A percentile compares a stretch with the other conserved stretches of the same genome.
Conservation (phyloP, 2,113 vertebrate species). For the Pteronura brasiliensis region DNA sequence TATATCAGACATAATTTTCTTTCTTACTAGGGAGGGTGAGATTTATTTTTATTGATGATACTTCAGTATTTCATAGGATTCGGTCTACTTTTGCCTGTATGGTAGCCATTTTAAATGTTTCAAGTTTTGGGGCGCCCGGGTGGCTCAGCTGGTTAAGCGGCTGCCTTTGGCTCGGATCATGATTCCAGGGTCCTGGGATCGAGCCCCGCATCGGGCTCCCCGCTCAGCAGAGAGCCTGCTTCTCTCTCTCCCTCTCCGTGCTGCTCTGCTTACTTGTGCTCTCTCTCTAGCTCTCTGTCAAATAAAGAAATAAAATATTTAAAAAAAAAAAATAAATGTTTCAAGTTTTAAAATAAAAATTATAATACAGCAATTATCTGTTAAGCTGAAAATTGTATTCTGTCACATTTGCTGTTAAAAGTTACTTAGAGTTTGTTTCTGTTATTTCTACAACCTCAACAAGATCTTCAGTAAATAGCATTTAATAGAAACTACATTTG, state of each 20-base stretch:
- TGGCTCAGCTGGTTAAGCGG: too few relatives aligned
- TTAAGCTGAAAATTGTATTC: constrained; percentile 33
- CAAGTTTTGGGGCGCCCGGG: too few relatives aligned
- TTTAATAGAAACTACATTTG: constrained; percentile 32
- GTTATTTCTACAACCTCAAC: constrained; percentile 5
- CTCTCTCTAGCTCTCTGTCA: too few relatives aligned
- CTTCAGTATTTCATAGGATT: neutral
- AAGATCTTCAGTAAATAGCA: neutral
- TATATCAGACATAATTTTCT: neutral
- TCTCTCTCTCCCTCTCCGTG: too few relatives aligned
- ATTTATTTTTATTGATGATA: constrained; percentile 48
- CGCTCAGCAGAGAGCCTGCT: too few relatives aligned
- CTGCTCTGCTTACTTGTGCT: too few relatives aligned
- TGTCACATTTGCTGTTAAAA: neutral
- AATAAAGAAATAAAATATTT: too few relatives aligned
- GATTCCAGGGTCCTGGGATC: too few relatives aligned
- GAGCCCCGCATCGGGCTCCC: too few relatives aligned
- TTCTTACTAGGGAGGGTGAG: neutral
- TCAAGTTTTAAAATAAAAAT: constrained; percentile 21
- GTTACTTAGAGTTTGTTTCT: neutral
- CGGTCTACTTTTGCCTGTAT: neutral
- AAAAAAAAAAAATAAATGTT: too few relatives aligned
- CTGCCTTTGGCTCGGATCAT: too few relatives aligned
- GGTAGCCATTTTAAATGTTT: constrained; percentile 1
- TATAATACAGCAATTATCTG: neutral